Evolutionary conservation across 1,140 invertebrate genomes (phyloP).

Genomic region (Drosophila elegans): DNA sequence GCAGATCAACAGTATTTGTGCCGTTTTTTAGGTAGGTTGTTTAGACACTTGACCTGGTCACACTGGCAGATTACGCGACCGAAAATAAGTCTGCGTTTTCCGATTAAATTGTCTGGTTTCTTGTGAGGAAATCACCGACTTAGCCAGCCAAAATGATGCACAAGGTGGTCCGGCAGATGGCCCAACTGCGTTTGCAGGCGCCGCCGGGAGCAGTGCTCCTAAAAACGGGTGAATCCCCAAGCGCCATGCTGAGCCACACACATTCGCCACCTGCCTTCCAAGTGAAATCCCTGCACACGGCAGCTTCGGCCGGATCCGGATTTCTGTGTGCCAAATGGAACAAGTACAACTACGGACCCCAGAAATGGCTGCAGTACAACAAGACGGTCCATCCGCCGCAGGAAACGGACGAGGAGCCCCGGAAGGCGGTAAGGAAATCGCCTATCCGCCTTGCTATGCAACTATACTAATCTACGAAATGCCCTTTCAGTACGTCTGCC

Average conservation of each 20-base stretch:
- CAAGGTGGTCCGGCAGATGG: slow-evolving; percentile 62
- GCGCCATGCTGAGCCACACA: slow-evolving; percentile 1
- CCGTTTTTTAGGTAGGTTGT: background rate
- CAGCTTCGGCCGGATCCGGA: slow-evolving; percentile 39
- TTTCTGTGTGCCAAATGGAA: slow-evolving; percentile 68
- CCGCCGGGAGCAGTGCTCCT: slow-evolving; percentile 27
- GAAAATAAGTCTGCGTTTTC: slow-evolving; percentile 26
- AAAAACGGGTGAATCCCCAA: background rate
- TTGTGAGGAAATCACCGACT: slow-evolving; percentile 25
- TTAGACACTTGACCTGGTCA: background rate
- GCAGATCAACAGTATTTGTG: background rate
- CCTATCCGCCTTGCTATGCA: too few relatives aligned
- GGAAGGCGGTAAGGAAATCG: slow-evolving; percentile 91
- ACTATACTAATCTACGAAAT: background rate
- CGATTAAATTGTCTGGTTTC: slow-evolving; percentile 19
- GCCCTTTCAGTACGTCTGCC: slow-evolving; percentile 92
- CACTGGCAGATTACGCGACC: slow-evolving; percentile 70
- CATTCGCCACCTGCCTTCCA: slow-evolving; percentile 17
- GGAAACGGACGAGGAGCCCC: slow-evolving; percentile 88
- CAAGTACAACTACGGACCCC: slow-evolving; percentile 83
- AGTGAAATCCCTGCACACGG: slow-evolving; percentile 64
- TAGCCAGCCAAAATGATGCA: slow-evolving; percentile 42
- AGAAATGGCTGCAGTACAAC: slow-evolving; percentile 88
- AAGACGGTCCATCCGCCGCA: slow-evolving; percentile 92
- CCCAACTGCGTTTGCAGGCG: slow-evolving; percentile 51